Base-by-base conservation (phyloP, 2,888 invertebrate species). In the Rugalucina vietnamica region DNA sequence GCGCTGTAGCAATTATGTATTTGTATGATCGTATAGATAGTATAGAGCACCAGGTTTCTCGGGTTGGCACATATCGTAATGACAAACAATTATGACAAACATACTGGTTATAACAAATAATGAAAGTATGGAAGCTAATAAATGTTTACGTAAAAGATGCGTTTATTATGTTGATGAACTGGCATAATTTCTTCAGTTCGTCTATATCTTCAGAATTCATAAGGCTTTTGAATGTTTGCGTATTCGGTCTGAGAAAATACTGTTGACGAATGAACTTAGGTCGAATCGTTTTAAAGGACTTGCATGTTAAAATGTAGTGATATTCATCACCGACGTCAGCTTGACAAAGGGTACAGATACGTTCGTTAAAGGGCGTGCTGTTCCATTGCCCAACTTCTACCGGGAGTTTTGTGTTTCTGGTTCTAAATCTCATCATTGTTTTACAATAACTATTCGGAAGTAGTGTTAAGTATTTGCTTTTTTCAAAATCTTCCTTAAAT, bases 381-480 rank as follows among this genome's bases (percentile, higher is more conserved):
- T 34, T 24, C 57, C 75, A 75, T 60, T 60, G 57, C 3, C 75
- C 75, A 24, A 27, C n/a, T 54, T 75, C 75, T 24, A 75, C 36
- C 2, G 75, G 75, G 36, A 75, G 10, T 27, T 37, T 75, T 5
- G 32, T 32, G 57, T 75, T 75, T 24, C 50, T 75, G 1, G 75
- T 75, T 57, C 75, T 10, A 18, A 75, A 75, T 50, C 57, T 54
- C 10, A 75, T 75, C 37, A 75, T 50, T 12, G 32, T n/a, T 75
- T 54, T 54, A 32, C 54, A 50, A 3, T 50, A 32, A 12, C 32
- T 34, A 36, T 34, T 27, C 8, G 75, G 50, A 21, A 57, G 32
- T 27, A 57, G 8, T 60, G 21, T 36, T 18, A 75, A 18, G 32
- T 57, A 57, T 37, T 34, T 54, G 24, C 57, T 57, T 5, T 34